Conservation (phyloP, 2,113 vertebrate genomes). For the Oceanites oceanicus region DNA sequence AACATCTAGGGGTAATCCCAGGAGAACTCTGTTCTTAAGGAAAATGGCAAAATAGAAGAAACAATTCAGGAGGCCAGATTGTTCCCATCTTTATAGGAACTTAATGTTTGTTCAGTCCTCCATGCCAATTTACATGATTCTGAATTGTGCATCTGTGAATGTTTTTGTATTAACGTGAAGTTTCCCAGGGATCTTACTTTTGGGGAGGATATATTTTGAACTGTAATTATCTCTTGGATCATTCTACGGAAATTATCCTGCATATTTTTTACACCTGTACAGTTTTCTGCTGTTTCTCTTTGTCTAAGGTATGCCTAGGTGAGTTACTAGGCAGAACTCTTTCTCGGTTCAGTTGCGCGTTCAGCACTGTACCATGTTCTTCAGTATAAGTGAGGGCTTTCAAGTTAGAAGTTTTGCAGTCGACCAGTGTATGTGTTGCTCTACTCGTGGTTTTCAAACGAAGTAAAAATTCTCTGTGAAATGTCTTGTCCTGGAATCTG, state of each 20-base stretch:
- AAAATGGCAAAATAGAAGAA: background rate
- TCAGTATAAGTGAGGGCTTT: background rate
- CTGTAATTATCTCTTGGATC: background rate
- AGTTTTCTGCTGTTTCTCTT: background rate
- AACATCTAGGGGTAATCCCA: background rate
- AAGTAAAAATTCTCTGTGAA: background rate
- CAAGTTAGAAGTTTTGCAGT: background rate
- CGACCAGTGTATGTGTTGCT: background rate
- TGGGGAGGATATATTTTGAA: background rate
- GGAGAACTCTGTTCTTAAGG: background rate
- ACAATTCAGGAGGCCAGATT: background rate
- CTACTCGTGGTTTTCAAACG: background rate
- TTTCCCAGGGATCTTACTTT: background rate
- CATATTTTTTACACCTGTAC: background rate
- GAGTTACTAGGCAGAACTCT: background rate
- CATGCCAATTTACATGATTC: background rate
- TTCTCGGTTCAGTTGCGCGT: background rate
- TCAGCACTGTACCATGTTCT: background rate
- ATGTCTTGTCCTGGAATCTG: background rate
- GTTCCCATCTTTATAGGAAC: background rate
- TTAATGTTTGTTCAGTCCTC: background rate
- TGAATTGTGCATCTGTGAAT: background rate
- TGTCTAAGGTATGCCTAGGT: background rate
- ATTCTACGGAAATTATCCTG: background rate
- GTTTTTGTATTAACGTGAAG: background rate